These are phyloP conservation scores for Embidobia sp. DNA, from an alignment of 2,888 invertebrate genomes.

Conservation along the genomic window DNA sequence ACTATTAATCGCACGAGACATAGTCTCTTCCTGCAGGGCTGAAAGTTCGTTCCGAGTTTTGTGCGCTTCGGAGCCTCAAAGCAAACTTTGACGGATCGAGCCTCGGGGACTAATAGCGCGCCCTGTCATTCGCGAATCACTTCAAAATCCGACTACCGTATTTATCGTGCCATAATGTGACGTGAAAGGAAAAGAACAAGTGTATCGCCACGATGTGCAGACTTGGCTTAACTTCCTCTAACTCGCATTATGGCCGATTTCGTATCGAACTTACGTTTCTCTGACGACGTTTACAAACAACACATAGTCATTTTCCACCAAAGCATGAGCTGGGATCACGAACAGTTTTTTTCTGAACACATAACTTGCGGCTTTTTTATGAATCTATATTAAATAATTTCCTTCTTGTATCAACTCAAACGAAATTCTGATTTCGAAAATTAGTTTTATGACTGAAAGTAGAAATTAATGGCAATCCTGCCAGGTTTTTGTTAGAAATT, in stretches of 20 bases:
- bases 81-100: slow-evolving; percentile 68
- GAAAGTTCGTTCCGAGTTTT: slow-evolving; percentile 62
- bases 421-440: too few species aligned
- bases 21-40: slow-evolving; percentile 48
- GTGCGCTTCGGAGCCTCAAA: slow-evolving; percentile 50
- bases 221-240: slow-evolving; percentile 44
- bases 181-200: slow-evolving; percentile 50
- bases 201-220: slow-evolving; percentile 19
- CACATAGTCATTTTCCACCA: slow-evolving; percentile 5
- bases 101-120: slow-evolving; percentile 60
- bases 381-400: too few species aligned
- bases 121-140: slow-evolving; percentile 61
- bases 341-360: too few species aligned
- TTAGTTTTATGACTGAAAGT: too few species aligned
- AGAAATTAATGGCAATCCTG: too few species aligned
- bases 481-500: too few species aligned
- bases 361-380: too few species aligned
- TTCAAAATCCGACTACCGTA: slow-evolving; percentile 64
- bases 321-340: too few species aligned
- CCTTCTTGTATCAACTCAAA: too few species aligned
- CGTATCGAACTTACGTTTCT: slow-evolving; percentile 15
- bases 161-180: slow-evolving; percentile 65
- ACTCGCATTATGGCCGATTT: slow-evolving; percentile 39
- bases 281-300: slow-evolving; percentile 14
- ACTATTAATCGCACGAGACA: slow-evolving; percentile 71